A percentile compares a stretch with the other conserved stretches of the same genome.
Evolutionary conservation across 1,140 invertebrate species (phyloP).

Genomic region (Drepana arcuata): DNA sequence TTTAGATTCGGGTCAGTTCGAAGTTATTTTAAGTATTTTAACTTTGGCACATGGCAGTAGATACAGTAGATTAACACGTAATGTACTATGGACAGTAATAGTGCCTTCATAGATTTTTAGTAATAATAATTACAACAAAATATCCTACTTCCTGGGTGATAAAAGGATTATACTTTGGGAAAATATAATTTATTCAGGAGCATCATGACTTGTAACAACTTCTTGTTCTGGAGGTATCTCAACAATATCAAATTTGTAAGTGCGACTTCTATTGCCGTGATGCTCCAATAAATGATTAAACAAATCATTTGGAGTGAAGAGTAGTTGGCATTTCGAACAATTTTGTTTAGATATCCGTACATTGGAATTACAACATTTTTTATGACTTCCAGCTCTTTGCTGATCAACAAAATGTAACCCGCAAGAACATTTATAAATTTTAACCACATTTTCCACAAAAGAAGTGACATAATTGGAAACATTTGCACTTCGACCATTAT

Average conservation of each 20-base stretch:
- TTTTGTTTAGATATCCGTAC: constrained; percentile 18
- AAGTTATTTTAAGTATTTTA: too few species aligned
- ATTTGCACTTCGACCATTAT: constrained; percentile 4
- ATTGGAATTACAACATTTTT: constrained; percentile 15
- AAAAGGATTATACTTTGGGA: neutral
- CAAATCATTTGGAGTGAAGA: constrained; percentile 31
- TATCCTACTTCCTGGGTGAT: neutral
- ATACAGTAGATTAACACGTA: neutral
- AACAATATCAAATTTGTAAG: constrained; percentile 30
- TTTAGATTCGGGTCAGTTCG: too few species aligned
- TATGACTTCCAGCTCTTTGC: constrained; percentile 18
- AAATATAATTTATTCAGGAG: neutral
- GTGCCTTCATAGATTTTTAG: neutral
- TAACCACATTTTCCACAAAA: constrained; percentile 11
- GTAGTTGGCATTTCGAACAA: constrained; percentile 39
- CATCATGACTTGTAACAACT: neutral
- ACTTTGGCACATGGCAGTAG: too few species aligned
- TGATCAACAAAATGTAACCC: constrained; percentile 35
- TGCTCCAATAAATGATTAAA: constrained; percentile 42
- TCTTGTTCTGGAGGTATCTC: neutral
- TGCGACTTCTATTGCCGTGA: constrained; percentile 29
- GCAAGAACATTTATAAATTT: constrained; percentile 40
- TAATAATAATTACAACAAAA: neutral
- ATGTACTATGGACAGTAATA: neutral
- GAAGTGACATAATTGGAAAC: neutral